phyloP scores from a whole-genome alignment of 64 coral and sea anemone genomes.

The Stichodactyla helianthus region DNA sequence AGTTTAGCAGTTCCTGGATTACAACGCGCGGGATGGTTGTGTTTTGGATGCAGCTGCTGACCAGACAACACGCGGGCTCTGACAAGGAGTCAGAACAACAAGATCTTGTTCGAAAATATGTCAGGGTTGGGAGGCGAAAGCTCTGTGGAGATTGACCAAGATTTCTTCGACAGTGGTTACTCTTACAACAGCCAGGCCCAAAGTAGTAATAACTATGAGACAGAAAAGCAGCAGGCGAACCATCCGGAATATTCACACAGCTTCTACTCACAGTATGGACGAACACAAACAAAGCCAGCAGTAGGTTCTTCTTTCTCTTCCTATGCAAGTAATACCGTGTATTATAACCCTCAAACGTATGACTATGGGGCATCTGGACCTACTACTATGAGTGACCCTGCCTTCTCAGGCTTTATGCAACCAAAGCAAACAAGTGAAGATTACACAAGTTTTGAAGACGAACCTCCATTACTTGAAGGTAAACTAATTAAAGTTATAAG shows the following conservation, averaged over 20 bases:
- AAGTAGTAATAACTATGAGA: conserved; percentile 24
- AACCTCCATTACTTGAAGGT: conserved; percentile 97
- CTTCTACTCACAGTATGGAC: conserved; percentile 45
- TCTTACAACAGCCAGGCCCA: conserved; percentile 50
- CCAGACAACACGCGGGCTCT: neutral
- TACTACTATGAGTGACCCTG: conserved; percentile 26
- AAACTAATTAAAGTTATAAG: neutral
- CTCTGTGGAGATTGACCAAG: conserved; percentile 75
- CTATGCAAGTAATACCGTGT: neutral
- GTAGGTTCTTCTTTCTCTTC: conserved; percentile 31
- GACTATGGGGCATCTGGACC: conserved; percentile 77
- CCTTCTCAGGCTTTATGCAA: conserved; percentile 75
- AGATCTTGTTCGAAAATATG: conserved; percentile 67
- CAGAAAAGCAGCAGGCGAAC: neutral
- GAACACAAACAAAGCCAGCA: conserved; percentile 32
- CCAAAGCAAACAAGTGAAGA: conserved; percentile 87
- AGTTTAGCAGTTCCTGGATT: no score
- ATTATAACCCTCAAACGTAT: conserved; percentile 30
- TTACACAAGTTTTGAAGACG: conserved; percentile 96
- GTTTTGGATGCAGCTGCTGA: no score
- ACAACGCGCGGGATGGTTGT: no score
- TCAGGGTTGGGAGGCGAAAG: conserved; percentile 68
- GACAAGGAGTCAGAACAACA: conserved; percentile 39
- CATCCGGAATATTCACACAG: conserved; percentile 31
- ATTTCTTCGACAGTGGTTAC: conserved; percentile 88